Evolutionary conservation across 2,113 vertebrate genomes (phyloP).

Genomic region (Hydrolagus affinis): DNA sequence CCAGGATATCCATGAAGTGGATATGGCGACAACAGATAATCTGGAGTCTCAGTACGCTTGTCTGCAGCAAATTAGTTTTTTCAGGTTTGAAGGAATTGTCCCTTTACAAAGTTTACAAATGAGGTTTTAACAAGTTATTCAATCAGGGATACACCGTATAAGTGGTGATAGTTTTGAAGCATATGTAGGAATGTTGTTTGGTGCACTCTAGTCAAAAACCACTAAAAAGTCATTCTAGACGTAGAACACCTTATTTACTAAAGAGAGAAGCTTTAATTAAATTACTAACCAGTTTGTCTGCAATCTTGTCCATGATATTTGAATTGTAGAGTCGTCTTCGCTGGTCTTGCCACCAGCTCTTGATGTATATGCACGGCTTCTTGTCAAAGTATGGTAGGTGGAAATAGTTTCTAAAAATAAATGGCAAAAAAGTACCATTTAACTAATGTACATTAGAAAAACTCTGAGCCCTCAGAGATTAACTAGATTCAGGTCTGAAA

Average conservation of each 20-base stretch:
- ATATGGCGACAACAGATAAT: too few species aligned
- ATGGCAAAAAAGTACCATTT: background rate
- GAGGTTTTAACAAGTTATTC: too few species aligned
- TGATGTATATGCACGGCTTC: conserved; percentile 92
- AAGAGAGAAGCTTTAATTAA: background rate
- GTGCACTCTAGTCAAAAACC: background rate
- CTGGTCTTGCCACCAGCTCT: conserved; percentile 96
- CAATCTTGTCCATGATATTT: conserved; percentile 87
- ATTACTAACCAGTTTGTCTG: conserved; percentile 77
- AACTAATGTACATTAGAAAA: background rate
- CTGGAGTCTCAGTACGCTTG: too few species aligned
- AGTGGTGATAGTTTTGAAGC: background rate
- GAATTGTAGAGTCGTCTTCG: conserved; percentile 81
- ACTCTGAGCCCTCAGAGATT: too few species aligned
- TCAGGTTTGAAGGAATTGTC: too few species aligned
- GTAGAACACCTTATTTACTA: background rate
- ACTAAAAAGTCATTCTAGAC: background rate
- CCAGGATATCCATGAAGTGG: too few species aligned
- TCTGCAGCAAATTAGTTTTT: too few species aligned
- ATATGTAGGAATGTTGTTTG: background rate
- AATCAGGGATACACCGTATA: background rate
- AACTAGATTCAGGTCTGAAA: too few species aligned
- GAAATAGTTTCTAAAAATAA: conserved; percentile 81
- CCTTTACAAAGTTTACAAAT: too few species aligned
- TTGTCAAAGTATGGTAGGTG: conserved; percentile 87